Percentiles rank a stretch among this genome's conserved stretches.
Evolutionary conservation across 2,888 invertebrate genomes (phyloP).

Genomic region (Lagria hirta): DNA sequence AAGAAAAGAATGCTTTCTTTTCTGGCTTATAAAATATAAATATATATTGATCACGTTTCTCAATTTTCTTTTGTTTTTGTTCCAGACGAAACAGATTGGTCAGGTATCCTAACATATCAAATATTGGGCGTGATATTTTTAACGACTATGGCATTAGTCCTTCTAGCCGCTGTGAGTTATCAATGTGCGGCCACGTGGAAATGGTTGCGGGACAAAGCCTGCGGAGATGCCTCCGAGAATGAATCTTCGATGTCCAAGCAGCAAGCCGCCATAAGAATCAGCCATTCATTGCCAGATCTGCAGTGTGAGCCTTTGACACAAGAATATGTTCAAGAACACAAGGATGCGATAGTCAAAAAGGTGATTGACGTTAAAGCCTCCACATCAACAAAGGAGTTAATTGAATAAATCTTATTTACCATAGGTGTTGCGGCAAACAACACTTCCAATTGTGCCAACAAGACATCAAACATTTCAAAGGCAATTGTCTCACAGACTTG

Average conservation of each 20-base stretch:
- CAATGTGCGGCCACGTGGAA: slow-evolving; percentile 75
- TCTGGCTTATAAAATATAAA: too few relatives aligned
- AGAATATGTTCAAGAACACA: slow-evolving; percentile 72
- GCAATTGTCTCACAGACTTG: slow-evolving; percentile 77
- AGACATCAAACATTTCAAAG: slow-evolving; percentile 81
- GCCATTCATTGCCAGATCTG: slow-evolving; percentile 74
- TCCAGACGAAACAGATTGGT: slow-evolving; percentile 50
- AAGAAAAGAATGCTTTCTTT: too few relatives aligned
- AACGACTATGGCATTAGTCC: slow-evolving; percentile 61
- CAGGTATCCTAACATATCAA: slow-evolving; percentile 57
- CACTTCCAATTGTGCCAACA: slow-evolving; percentile 78
- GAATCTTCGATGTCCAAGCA: slow-evolving; percentile 58
- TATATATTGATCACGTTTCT: slow-evolving; percentile 5
- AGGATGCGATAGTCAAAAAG: slow-evolving; percentile 67
- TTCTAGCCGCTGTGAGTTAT: slow-evolving; percentile 70
- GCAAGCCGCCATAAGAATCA: slow-evolving; percentile 72
- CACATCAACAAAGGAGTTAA: slow-evolving; percentile 1
- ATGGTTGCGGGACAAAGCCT: slow-evolving; percentile 65
- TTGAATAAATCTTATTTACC: too few relatives aligned
- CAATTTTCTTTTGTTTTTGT: slow-evolving; percentile 27
- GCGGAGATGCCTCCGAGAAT: slow-evolving; percentile 41
- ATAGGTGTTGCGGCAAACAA: slow-evolving; percentile 78
- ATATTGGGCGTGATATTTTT: slow-evolving; percentile 58
- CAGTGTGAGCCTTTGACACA: slow-evolving; percentile 69
- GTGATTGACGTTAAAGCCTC: slow-evolving; percentile 50